Evolutionary conservation across 2,888 invertebrate genomes (phyloP), one percentile per base, ranked within the genome.

Genomic region (Malthinus flaveolus): DNA sequence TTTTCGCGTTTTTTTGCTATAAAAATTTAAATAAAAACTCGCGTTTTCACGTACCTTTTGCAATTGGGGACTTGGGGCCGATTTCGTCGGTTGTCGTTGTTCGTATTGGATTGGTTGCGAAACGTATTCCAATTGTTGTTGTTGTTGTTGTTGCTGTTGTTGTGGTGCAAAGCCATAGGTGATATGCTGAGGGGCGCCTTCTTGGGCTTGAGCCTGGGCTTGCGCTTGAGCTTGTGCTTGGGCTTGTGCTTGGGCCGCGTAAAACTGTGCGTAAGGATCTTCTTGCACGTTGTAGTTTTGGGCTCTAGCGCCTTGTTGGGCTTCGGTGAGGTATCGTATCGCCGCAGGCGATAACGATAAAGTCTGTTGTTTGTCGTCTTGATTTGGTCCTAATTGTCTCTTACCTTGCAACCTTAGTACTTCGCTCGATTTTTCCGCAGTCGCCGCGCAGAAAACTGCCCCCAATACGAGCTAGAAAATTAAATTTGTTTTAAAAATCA

Each of bases 121-220:
- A 39, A 42, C 50, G 10, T 51, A 59, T n/a, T 59, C 50, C 8
- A 50, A 7, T 42, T 62, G 59, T 36, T 65, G 61, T 11, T 57
- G 54, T 23, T 23, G 61, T n/a, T 61, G 57, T 32, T 63, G 60
- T 49, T 62, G 62, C 13, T 49, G 61, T 37, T 62, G 64, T 46
- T 60, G 66, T 11, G 61, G 61, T 10, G 56, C 33, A 32, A 59
- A 56, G 7, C 59, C 56, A 32, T 61, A 65, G 7, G 59, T 49
- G 7, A 59, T 31, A 34, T 52, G 57, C 7, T 57, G 52, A 37
- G 31, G 48, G 42, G 56, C 9, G 48, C 5, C 13, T n/a, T 13
- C 36, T 7, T 13, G 10, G 23, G n/a, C 36, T 36, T 12, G 44
- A 9, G 35, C 36, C 4, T 13, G 10, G n/a, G 23, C 36, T 36